Base-by-base conservation (phyloP, 2,797 vertebrate genomes). In the Pangasius mekongensis region DNA sequence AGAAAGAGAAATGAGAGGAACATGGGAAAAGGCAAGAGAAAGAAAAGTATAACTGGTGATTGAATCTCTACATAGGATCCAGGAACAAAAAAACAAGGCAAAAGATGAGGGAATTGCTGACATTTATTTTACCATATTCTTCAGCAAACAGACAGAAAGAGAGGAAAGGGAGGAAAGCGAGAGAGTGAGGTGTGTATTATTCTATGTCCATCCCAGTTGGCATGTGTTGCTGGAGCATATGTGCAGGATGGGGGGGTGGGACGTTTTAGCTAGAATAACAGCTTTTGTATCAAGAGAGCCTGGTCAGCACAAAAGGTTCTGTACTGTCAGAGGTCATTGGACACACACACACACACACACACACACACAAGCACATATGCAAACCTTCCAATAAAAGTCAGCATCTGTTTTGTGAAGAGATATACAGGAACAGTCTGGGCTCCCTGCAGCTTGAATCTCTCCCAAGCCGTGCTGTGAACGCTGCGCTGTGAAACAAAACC, bases 271-370 rank as follows among this genome's bases (percentile, higher is more conserved):
- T 87, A 78, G 80, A 89, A 90, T 87, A 91, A 90, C 89, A 91
- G 43, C 73, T 88, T 86, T 83, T 88, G 54, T 89, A 90, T 89
- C 66, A 86, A 83, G 85, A 89, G 87, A 91, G 83, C 85, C 66
- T 78, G 54, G 83, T 92, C 92, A 91, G 92, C 92, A 91, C 85
- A 90, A 91, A 88, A 83, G 74, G 85, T 83, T 88, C 43, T 83
- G 85, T 85, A 39, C 88, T 88, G 86, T 90, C 86, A 89, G 92
- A 91, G 92, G 92, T 92, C 91, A 91, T 86, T 66, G 89, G 86
- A 87, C 76, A 83, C 88, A 85, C 74, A 73, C 86, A 84, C 76
- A 85, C 86, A 87, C 18, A 13, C 30, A 10, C 54, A 14, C 52
- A 43, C 14, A 82, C 54, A 83, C 83, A 83, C 84, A 60, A 22